phyloP scores from a whole-genome alignment of 2,113 vertebrate species.

The Ovibos moschatus region DNA sequence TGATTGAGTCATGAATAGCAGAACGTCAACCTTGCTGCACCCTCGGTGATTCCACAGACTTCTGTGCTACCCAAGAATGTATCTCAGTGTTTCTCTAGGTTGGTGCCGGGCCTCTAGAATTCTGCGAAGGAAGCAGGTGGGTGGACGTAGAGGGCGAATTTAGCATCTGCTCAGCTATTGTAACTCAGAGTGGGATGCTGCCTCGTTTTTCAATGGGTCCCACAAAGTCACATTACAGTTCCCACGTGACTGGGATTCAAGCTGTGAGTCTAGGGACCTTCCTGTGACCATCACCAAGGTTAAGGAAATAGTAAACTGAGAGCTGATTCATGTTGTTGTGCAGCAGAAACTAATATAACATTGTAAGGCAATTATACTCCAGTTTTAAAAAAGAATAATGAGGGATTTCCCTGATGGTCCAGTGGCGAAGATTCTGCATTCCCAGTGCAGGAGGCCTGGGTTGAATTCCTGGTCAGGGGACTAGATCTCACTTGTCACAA shows the following conservation, averaged over 20 bases:
- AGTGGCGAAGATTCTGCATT: fast-evolving
- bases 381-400: not conserved
- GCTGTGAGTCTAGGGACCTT: not conserved
- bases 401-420: not conserved
- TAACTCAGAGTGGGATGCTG: not conserved
- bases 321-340: not conserved
- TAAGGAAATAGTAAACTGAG: not conserved
- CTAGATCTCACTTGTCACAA: not conserved
- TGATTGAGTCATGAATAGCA: not conserved
- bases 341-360: not conserved
- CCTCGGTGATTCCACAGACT: not conserved
- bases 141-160: not conserved
- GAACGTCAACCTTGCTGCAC: not conserved
- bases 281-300: not conserved
- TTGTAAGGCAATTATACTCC: not conserved
- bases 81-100: not conserved
- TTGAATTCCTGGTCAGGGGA: not conserved
- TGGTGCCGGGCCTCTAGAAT: not conserved
- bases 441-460: not conserved
- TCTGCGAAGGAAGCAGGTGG: not conserved
- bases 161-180: not conserved
- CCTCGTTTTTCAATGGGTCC: not conserved
- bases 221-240: not conserved
- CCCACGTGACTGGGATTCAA: not conserved
- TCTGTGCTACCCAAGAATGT: not conserved